Evolutionary conservation across 2,888 invertebrate species (phyloP), one percentile per base, ranked within the genome.

Genomic region (Pyrrhosoma nymphula): DNA sequence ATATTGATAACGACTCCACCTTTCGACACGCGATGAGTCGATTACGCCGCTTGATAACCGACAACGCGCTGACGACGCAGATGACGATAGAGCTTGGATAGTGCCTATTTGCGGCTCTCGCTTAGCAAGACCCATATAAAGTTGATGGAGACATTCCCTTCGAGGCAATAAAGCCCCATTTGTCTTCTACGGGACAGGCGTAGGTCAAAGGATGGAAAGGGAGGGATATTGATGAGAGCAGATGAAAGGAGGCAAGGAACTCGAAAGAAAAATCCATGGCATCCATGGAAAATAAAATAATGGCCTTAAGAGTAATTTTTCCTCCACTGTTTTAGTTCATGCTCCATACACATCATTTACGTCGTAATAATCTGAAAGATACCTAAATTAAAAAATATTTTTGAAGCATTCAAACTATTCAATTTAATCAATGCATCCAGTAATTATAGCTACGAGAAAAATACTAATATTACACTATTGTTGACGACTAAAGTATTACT

Each of bases 21-120:
- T 69, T 16, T 26, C 69, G 69, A 69, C 93, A 93, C 93, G 93
- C 75, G 93, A 93, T 69, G 93, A 30, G 75, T 69, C 93, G 93
- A 93, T 93, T 93, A 69, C 47, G 69, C 26, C 69, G 69, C 47
- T 82, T 69, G 93, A 93, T 93, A 93, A 56, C 63, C 93, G 93
- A 47, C 89, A 47, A 69, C 69, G 63, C 69, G 75, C 93, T 35
- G 63, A 93, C 63, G 93, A 93, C 47, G 69, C 26, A 47, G 69
- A 93, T 35, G 93, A 93, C 93, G 63, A 39, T 60, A 26, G 39
- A 47, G 56, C 55, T 47, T 16, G 26, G 89, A 89, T 47, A 56
- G 26, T 23, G 39, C 89, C 26, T 89, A 89, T 89, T 89, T 89
- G 89, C 56, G 82, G 82, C 35, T 35, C 16, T 30, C 35, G 82